Conservation (phyloP, 2,797 vertebrate genomes). For the Falco rusticolus region DNA sequence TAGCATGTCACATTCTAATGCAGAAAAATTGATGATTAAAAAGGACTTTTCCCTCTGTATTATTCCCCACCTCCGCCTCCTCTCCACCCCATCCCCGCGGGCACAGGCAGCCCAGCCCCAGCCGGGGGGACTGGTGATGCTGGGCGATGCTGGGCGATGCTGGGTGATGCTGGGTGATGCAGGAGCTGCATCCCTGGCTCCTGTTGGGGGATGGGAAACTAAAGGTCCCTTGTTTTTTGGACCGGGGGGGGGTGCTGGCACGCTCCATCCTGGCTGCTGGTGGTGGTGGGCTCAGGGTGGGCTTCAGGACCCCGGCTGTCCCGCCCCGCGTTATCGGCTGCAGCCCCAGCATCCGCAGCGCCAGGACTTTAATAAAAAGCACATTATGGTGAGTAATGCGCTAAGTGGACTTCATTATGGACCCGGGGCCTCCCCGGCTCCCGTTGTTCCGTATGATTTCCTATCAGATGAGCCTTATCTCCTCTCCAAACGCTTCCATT, state of each 20-base stretch:
- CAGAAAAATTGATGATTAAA: slow-evolving; percentile 60
- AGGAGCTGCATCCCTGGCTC: neutral
- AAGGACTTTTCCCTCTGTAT: slow-evolving; percentile 29
- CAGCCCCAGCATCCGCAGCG: neutral
- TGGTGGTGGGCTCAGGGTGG: neutral
- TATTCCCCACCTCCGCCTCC: slow-evolving; percentile 40
- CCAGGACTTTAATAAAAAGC: slow-evolving; percentile 57
- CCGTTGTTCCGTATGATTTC: slow-evolving; percentile 61
- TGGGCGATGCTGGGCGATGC: no score
- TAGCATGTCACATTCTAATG: slow-evolving; percentile 70
- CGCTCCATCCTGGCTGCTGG: rapidly evolving
- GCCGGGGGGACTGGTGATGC: neutral
- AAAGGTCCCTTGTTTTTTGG: neutral
- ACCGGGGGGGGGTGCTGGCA: rapidly evolving
- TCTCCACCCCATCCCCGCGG: neutral
- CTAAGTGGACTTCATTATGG: slow-evolving; percentile 71
- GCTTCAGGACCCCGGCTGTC: neutral
- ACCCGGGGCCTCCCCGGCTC: slow-evolving; percentile 32
- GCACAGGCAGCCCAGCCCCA: neutral
- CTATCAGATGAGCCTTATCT: slow-evolving; percentile 71
- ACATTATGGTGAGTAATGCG: slow-evolving; percentile 54
- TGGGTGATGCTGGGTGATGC: neutral
- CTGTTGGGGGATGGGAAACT: rapidly evolving
- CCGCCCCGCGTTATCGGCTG: neutral
- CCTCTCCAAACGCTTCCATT: slow-evolving; percentile 65